Conservation (phyloP, 2,113 vertebrate species). For the Indri indri region DNA sequence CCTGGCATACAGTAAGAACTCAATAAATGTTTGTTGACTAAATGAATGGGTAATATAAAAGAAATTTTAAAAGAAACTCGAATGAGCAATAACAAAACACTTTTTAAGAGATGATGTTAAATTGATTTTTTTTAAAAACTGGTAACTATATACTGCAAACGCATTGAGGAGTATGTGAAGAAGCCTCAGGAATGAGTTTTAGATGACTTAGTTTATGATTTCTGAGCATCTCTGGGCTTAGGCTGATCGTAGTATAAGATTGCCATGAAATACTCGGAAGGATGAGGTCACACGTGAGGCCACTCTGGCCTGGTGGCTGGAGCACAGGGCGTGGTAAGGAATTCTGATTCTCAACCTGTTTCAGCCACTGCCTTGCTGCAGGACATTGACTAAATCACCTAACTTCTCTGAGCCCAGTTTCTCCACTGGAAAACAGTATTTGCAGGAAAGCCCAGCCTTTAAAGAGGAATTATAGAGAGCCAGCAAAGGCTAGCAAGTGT, state of each 20-base stretch:
- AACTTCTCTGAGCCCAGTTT: background rate
- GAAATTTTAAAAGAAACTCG: conserved; percentile 37
- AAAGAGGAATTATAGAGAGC: background rate
- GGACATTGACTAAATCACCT: background rate
- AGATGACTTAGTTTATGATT: background rate
- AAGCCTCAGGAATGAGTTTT: background rate
- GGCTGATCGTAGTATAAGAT: background rate
- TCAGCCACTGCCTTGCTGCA: background rate
- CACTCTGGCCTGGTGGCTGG: background rate
- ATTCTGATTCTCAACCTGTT: background rate
- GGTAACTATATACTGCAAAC: conserved; percentile 16
- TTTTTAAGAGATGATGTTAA: conserved; percentile 45
- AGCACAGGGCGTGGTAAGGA: background rate
- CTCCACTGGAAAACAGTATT: background rate
- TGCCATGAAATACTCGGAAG: rapidly evolving
- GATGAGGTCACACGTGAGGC: rapidly evolving
- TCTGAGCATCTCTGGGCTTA: background rate
- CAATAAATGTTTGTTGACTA: conserved; percentile 73
- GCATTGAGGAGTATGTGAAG: background rate
- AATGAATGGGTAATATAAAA: conserved; percentile 51
- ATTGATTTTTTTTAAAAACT: background rate
- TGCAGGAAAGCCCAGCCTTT: background rate
- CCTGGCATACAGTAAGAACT: conserved; percentile 77
- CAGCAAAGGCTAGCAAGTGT: background rate
- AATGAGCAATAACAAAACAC: conserved; percentile 48